These are phyloP conservation scores for Anoura caudifer DNA, from an alignment of 2,113 vertebrate species.

Conservation along the genomic window DNA sequence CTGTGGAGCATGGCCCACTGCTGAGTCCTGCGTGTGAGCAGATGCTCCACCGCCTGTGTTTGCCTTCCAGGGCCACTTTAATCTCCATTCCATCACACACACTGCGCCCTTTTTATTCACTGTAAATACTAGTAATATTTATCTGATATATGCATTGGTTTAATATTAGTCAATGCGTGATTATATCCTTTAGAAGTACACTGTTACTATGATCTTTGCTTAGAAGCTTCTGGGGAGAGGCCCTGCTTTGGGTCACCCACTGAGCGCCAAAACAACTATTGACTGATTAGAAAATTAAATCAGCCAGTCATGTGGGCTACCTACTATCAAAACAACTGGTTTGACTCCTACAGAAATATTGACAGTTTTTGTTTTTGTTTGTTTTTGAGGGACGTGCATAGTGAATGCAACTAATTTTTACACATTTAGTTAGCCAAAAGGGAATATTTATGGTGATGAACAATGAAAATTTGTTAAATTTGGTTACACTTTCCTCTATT, in stretches of 20 bases:
- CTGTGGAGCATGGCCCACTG: not conserved
- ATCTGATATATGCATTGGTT: not conserved
- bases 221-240: not conserved
- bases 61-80: not conserved
- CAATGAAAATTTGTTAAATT: not conserved
- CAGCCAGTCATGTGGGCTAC: not conserved
- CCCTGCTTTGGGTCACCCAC: not conserved
- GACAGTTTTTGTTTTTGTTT: not conserved
- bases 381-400: not conserved
- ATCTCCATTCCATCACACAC: not conserved
- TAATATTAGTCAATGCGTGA: not conserved
- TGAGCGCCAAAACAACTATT: constrained; percentile 1
- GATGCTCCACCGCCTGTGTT: not conserved
- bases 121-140: not conserved
- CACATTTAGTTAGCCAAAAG: not conserved
- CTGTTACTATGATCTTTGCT: not conserved
- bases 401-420: not conserved
- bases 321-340: not conserved
- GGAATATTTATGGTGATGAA: not conserved
- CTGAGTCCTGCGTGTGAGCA: not conserved
- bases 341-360: not conserved
- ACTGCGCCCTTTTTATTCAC: not conserved
- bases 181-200: not conserved
- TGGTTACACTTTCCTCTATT: not conserved
- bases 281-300: not conserved